Evolutionary conservation across 2,888 invertebrate species (phyloP).

Genomic region (Homarus gammarus): DNA sequence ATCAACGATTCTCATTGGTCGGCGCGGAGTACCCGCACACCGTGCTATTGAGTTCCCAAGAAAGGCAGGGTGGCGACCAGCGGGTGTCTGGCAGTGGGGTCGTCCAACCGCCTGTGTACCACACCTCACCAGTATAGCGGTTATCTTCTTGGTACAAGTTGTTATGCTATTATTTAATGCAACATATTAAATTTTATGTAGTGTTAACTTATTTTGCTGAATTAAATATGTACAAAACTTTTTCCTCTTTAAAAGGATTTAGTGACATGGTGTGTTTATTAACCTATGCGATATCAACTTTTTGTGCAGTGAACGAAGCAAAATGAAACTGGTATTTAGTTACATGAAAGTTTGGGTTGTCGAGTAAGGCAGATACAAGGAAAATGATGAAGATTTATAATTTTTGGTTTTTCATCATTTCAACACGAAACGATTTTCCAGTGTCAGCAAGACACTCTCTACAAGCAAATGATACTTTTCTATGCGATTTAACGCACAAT

Average conservation of each 20-base stretch:
- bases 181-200: not conserved
- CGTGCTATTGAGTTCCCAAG: not conserved
- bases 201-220: no score
- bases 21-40: constrained; percentile 9
- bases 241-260: no score
- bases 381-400: no score
- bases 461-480: no score
- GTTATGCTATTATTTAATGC: not conserved
- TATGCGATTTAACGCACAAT: no score
- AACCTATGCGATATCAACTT: not conserved
- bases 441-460: no score
- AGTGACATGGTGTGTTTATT: no score
- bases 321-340: not conserved
- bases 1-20: constrained; percentile 15
- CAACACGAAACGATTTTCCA: no score
- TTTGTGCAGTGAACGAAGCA: not conserved
- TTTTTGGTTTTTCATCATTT: no score
- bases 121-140: not conserved
- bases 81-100: not conserved
- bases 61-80: not conserved
- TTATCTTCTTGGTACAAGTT: not conserved
- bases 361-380: not conserved
- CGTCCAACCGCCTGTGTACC: not conserved
- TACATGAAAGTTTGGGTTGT: not conserved
- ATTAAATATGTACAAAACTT: no score